Conservation (phyloP, 2,113 vertebrate species). For the Campylorhamphus procurvoides region DNA sequence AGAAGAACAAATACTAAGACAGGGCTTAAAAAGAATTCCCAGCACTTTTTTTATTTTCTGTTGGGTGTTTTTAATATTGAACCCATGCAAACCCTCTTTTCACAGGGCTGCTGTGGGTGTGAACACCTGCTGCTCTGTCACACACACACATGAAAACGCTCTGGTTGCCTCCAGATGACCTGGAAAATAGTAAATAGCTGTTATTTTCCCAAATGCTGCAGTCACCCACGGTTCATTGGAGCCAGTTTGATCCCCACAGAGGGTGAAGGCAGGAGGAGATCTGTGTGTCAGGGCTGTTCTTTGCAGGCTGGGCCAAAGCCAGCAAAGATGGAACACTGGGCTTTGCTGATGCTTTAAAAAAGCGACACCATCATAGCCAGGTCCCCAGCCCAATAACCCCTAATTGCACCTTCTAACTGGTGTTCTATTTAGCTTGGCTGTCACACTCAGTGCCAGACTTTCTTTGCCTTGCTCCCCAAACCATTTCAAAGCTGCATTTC, state of each 20-base stretch:
- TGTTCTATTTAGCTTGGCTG: neutral
- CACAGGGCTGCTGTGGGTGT: neutral
- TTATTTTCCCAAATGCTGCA: neutral
- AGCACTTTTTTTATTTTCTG: neutral
- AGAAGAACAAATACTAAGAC: neutral
- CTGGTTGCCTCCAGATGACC: neutral
- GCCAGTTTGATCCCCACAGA: accelerated
- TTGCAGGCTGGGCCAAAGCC: neutral
- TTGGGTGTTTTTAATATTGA: neutral
- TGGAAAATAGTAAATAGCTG: neutral
- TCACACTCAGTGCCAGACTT: neutral
- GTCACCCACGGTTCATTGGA: neutral
- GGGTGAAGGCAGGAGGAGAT: neutral
- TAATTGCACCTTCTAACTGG: neutral
- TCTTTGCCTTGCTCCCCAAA: neutral
- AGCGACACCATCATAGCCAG: neutral
- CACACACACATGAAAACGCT: neutral
- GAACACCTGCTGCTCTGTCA: neutral
- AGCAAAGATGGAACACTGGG: neutral
- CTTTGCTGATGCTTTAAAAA: neutral
- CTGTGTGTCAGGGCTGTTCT: neutral
- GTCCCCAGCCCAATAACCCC: neutral
- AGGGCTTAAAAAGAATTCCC: neutral
- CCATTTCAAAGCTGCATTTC: neutral
- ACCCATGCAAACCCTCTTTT: neutral